phyloP scores from a whole-genome alignment of 2,113 vertebrate species.

The Cathartes aura region DNA sequence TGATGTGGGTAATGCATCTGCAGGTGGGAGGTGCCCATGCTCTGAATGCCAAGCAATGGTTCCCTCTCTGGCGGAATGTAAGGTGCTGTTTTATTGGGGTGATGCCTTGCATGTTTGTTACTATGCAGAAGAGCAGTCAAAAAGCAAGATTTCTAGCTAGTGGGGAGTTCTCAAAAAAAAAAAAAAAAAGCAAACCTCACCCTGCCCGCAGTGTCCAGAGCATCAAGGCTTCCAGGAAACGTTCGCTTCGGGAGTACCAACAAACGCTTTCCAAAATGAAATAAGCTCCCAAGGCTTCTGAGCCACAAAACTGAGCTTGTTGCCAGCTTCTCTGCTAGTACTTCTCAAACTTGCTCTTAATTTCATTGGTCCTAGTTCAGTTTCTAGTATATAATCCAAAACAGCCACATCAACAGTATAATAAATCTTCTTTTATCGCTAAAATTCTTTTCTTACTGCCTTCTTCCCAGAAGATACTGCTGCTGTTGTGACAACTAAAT shows the following conservation, averaged over 20 bases:
- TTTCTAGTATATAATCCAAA: neutral
- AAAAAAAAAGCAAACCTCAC: neutral
- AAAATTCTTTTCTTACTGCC: neutral
- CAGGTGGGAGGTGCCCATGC: neutral
- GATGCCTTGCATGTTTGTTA: neutral
- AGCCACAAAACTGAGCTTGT: neutral
- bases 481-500: neutral
- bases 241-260: fast-evolving
- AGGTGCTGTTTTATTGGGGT: neutral
- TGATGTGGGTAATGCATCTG: neutral
- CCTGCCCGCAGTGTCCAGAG: neutral
- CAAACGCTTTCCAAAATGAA: neutral
- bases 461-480: neutral
- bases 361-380: neutral
- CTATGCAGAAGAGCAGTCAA: neutral
- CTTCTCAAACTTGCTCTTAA: neutral
- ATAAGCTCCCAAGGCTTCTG: fast-evolving
- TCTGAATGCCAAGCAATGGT: neutral
- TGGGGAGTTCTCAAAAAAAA: neutral
- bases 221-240: neutral
- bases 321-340: neutral
- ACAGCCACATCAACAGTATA: neutral
- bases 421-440: neutral
- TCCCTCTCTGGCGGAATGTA: fast-evolving
- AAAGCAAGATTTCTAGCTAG: neutral